These are phyloP conservation scores for Eupeodes corollae DNA, from an alignment of 1,140 invertebrate genomes.

Conservation along the genomic window DNA sequence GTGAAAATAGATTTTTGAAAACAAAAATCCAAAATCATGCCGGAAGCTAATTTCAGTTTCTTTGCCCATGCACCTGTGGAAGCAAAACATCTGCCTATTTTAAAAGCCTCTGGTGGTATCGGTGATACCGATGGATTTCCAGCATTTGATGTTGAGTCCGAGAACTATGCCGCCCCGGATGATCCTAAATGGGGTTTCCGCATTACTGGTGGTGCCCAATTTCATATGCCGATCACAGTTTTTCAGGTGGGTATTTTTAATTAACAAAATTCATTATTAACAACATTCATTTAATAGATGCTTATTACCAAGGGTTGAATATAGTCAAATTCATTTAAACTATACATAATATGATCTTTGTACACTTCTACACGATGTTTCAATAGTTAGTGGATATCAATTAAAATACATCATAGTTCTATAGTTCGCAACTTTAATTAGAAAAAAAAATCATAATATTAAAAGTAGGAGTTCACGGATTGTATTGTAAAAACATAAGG, in stretches of 20 bases:
- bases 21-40: conserved; percentile 2
- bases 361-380: too few relatives aligned
- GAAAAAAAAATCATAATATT: too few relatives aligned
- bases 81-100: conserved; percentile 23
- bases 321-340: too few relatives aligned
- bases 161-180: conserved; percentile 26
- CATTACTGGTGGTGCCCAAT: conserved; percentile 71
- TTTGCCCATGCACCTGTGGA: conserved; percentile 3
- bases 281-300: too few relatives aligned
- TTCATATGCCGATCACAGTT: conserved; percentile 63
- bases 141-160: conserved; percentile 32
- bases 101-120: conserved; percentile 33
- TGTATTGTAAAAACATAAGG: too few relatives aligned
- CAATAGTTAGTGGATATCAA: too few relatives aligned
- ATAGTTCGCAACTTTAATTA: too few relatives aligned
- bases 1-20: background rate
- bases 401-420: too few relatives aligned
- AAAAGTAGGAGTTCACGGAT: too few relatives aligned
- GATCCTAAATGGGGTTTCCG: conserved; percentile 65
- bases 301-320: too few relatives aligned
- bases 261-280: too few relatives aligned
- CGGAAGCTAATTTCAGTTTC: conserved; percentile 4
- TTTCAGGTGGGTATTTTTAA: conserved; percentile 61
- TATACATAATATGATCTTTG: too few relatives aligned
- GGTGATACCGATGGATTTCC: conserved; percentile 34